Evolutionary conservation across 2,888 invertebrate species (phyloP).

Genomic region (Drosophila helvetica): DNA sequence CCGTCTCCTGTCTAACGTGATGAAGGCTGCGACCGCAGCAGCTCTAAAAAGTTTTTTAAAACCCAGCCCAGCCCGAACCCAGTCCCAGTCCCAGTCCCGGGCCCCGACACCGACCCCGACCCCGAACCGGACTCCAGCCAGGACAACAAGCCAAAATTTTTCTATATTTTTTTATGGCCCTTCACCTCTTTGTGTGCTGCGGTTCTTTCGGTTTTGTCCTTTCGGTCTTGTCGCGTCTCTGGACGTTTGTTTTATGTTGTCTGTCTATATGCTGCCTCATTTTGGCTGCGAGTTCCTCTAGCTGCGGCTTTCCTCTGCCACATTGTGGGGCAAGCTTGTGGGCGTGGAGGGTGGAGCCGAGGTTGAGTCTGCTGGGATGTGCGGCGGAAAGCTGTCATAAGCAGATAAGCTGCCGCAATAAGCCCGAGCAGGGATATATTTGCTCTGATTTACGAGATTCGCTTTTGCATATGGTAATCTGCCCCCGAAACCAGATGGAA

Average conservation of each 20-base stretch:
- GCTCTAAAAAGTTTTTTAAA: slow-evolving; percentile 21
- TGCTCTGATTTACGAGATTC: slow-evolving; percentile 80
- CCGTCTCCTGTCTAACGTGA: slow-evolving; percentile 53
- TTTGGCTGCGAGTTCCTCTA: slow-evolving; percentile 47
- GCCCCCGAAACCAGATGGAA: slow-evolving; percentile 40
- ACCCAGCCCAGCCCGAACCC: slow-evolving; percentile 30
- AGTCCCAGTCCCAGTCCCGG: neutral
- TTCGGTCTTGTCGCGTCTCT: slow-evolving; percentile 64
- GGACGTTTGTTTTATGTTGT: slow-evolving; percentile 72
- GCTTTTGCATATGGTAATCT: slow-evolving; percentile 79
- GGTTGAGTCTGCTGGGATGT: slow-evolving; percentile 31
- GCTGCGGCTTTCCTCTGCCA: slow-evolving; percentile 1
- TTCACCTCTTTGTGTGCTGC: slow-evolving; percentile 51
- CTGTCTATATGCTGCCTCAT: slow-evolving; percentile 64
- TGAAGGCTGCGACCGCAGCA: slow-evolving; percentile 56
- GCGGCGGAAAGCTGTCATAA: slow-evolving; percentile 82
- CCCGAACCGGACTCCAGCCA: neutral
- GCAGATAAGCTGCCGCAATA: slow-evolving; percentile 83
- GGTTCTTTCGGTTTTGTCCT: slow-evolving; percentile 66
- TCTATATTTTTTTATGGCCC: slow-evolving; percentile 51
- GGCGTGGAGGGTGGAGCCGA: slow-evolving; percentile 9
- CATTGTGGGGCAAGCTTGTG: slow-evolving; percentile 4
- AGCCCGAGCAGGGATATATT: slow-evolving; percentile 79
- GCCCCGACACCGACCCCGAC: no score
- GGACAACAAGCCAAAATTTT: slow-evolving; percentile 30